Evolutionary conservation across 2,888 invertebrate genomes (phyloP).

Genomic region (Abrostola tripartita): DNA sequence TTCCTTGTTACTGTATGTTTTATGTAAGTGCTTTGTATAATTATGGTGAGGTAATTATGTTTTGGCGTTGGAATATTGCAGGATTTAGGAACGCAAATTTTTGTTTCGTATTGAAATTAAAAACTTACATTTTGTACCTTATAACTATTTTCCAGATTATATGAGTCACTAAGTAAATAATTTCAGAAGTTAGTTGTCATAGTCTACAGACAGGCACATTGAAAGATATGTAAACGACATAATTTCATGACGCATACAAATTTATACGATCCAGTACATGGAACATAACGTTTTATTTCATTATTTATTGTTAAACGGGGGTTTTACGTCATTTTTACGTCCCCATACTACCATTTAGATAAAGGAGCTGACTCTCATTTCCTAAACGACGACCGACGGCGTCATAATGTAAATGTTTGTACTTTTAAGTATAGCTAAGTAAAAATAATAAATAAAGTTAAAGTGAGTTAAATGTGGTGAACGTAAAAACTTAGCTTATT

Average conservation of each 20-base stretch:
- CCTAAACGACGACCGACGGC: conserved; percentile 68
- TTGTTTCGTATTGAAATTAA: not conserved
- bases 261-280: conserved; percentile 48
- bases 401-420: conserved; percentile 43
- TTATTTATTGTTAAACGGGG: conserved; percentile 75
- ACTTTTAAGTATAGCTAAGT: conserved; percentile 11
- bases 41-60: conserved; percentile 34
- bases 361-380: conserved; percentile 80
- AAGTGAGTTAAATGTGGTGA: not conserved
- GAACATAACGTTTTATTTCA: conserved; percentile 73
- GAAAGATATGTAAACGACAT: not conserved
- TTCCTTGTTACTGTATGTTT: conserved; percentile 51
- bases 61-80: conserved; percentile 13
- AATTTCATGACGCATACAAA: conserved; percentile 18
- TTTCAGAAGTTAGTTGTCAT: too few relatives aligned
- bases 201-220: not conserved
- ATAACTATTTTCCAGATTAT: not conserved
- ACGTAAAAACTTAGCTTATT: conserved; percentile 2
- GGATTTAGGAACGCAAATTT: not conserved
- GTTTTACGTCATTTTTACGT: conserved; percentile 80
- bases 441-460: not conserved
- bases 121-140: not conserved
- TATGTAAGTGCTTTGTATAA: conserved; percentile 34
- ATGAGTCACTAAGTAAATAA: too few relatives aligned
- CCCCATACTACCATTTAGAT: conserved; percentile 80